Conservation (phyloP, 2,113 vertebrate genomes). For the Barnardius zonarius region DNA sequence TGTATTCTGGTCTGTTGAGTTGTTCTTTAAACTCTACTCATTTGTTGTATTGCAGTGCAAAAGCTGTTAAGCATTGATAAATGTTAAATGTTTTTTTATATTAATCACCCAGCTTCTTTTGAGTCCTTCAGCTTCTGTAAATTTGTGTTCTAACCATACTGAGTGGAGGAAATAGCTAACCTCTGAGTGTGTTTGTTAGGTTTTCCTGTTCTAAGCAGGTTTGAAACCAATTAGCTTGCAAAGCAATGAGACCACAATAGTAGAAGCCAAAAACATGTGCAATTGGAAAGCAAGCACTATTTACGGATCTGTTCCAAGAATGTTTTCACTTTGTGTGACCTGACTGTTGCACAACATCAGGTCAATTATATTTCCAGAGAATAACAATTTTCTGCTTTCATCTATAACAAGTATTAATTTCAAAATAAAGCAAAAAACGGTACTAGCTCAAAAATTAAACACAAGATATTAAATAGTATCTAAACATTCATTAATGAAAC, state of each 20-base stretch:
- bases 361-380: neutral
- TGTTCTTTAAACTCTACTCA: neutral
- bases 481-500: neutral
- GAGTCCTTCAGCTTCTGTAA: neutral
- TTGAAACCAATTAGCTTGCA: neutral
- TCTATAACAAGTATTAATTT: neutral
- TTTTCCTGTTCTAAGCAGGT: slow-evolving; percentile 29
- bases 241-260: slow-evolving; percentile 37
- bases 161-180: slow-evolving; percentile 2
- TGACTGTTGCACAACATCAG: neutral
- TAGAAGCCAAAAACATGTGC: neutral
- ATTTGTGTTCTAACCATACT: neutral
- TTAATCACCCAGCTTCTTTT: neutral
- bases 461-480: fast-evolving
- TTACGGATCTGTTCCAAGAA: neutral
- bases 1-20: neutral
- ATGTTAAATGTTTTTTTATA: neutral
- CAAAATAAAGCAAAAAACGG: neutral
- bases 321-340: neutral
- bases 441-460: neutral
- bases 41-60: neutral
- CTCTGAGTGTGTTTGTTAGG: neutral
- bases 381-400: neutral
- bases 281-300: neutral
- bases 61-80: neutral